A percentile compares a stretch with the other conserved stretches of the same genome.
Conservation (phyloP, 2,797 vertebrate species). For the Sebastes steindachneri region DNA sequence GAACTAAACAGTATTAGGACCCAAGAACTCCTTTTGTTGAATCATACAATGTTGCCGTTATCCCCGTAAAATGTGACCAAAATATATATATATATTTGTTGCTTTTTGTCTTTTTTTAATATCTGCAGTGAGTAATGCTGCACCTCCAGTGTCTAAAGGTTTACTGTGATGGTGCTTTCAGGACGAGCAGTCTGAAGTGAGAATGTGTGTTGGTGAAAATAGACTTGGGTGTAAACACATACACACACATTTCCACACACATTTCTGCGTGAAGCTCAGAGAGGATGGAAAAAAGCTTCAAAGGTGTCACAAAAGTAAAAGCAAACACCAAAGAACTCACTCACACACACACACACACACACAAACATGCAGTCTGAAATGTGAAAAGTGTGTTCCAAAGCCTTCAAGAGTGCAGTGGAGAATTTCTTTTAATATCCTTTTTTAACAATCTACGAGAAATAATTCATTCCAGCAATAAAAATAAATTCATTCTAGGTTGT, state of each 20-base stretch:
- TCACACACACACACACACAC: not conserved
- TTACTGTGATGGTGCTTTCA: slow-evolving; percentile 25
- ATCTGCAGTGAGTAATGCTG: not conserved
- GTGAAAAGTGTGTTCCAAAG: slow-evolving; percentile 8
- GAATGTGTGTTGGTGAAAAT: slow-evolving; percentile 50
- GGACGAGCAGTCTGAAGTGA: slow-evolving; percentile 31
- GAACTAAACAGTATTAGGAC: not conserved
- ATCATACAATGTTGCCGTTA: not conserved
- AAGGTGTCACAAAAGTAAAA: slow-evolving; percentile 40
- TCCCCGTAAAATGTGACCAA: not conserved
- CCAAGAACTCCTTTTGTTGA: not conserved
- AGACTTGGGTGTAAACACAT: slow-evolving; percentile 32
- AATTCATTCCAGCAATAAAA: not conserved
- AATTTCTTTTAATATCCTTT: not conserved
- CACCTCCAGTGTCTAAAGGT: not conserved
- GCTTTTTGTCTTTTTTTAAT: not conserved
- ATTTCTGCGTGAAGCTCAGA: not conserved
- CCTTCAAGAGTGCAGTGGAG: not conserved
- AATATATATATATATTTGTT: not conserved
- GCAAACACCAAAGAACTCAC: not conserved
- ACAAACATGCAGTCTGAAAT: not conserved
- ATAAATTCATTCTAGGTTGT: not conserved
- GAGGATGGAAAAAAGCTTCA: slow-evolving; percentile 26
- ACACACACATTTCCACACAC: slow-evolving; percentile 14
- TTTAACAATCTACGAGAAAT: not conserved